Base-by-base conservation (phyloP, 2,113 vertebrate species). In the Campylorhamphus procurvoides region DNA sequence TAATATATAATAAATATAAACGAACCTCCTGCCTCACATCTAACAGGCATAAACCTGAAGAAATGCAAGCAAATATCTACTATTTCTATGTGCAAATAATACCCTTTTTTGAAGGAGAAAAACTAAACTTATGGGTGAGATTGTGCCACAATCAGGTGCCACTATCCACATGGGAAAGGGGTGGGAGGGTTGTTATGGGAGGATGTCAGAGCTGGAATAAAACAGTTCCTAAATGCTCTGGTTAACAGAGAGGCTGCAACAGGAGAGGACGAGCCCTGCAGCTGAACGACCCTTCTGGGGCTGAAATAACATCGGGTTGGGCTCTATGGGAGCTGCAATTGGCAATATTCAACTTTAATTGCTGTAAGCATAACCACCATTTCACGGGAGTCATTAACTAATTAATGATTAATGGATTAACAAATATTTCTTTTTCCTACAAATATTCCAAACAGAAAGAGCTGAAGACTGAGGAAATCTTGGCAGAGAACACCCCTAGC, bases 361-460 rank as follows among this genome's bases (percentile, higher is more conserved):
- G 89, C 40, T 71, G 59, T 12, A 81, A 88, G 37, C 0, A 27
- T 31, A 66, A 18, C 58, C 58, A 18, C n/a, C 23, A 9, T 53
- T 79, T 49, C 47, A 14, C 29, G 31, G 18, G 52, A 40, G 74
- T 80, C 72, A 56, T 64, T 75, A 87, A 62, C 77, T 81, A 78
- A 83, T 87, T 66, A 7, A 31, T 80, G 55, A 66, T 84, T 92
- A 96, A 52, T 16, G 11, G 75, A 75, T 94, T 94, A 95, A 89
- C 31, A 63, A 60, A 81, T 69, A 76, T 33, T 89, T 64, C 52
- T n/a, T 79, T 68, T 84, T 9, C 40, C 64, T 71, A 16, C 68
- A 86, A 47, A 29, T 14, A 50, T 40, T 90, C 64, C 83, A 69
- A 94, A 50, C 55, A 82, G 90, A 93, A 87, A 75, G 66, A 86